phyloP scores from a whole-genome alignment of 2,113 vertebrate genomes.

The Corythoichthys haematopterus region DNA sequence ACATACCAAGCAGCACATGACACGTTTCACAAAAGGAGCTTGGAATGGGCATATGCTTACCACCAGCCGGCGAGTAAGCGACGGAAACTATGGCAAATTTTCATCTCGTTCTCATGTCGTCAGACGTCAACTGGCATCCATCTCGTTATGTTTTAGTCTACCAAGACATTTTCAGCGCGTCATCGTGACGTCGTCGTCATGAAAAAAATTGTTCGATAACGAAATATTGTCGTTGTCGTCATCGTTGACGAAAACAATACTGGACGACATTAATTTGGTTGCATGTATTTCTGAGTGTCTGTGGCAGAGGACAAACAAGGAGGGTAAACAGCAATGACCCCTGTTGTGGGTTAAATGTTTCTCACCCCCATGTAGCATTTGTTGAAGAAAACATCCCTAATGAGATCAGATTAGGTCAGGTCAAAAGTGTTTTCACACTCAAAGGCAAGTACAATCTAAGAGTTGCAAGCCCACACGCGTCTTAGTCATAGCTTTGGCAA shows the following conservation, averaged over 20 bases:
- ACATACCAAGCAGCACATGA: no score
- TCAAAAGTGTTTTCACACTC: conserved; percentile 30
- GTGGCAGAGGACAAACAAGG: neutral
- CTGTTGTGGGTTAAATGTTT: conserved; percentile 33
- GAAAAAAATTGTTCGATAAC: no score
- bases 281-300: neutral
- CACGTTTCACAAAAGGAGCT: no score
- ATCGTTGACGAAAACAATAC: neutral
- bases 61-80: no score
- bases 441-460: conserved; percentile 13
- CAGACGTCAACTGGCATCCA: no score
- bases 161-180: no score
- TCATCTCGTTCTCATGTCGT: no score
- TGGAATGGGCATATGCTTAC: no score
- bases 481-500: conserved; percentile 42
- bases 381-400: conserved; percentile 42
- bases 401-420: conserved; percentile 50
- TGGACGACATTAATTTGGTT: neutral
- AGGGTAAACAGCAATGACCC: conserved; percentile 24
- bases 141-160: no score
- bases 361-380: conserved; percentile 31
- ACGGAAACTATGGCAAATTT: no score
- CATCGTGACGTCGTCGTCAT: no score
- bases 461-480: conserved; percentile 21
- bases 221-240: no score